Evolutionary conservation across 2,797 vertebrate species (phyloP).

Genomic region (Champsocephalus gunnari): DNA sequence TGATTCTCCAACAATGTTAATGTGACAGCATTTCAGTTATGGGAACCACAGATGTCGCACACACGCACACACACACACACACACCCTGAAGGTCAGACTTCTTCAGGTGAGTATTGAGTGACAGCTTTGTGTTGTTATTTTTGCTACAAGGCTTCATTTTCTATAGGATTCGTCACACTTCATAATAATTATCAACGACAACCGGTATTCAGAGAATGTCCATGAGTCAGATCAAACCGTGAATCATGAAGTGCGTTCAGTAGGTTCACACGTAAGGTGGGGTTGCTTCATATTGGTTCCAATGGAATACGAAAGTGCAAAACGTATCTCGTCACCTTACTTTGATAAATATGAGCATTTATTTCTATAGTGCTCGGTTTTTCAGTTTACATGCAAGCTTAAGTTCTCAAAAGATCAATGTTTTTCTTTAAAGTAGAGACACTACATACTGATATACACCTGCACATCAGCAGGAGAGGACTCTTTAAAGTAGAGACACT

Average conservation of each 20-base stretch:
- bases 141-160: conserved; percentile 56
- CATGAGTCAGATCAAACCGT: conserved; percentile 6
- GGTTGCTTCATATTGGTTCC: neutral
- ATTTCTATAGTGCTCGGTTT: neutral
- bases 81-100: conserved; percentile 41
- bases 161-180: conserved; percentile 35
- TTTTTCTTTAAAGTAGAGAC: no score
- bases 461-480: no score
- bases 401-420: no score
- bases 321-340: neutral
- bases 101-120: conserved; percentile 40
- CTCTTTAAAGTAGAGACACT: no score
- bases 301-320: neutral
- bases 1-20: conserved; percentile 40
- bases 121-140: conserved; percentile 47
- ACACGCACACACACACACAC: neutral
- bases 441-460: no score
- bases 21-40: conserved; percentile 44
- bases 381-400: neutral
- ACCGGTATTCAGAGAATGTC: conserved; percentile 41
- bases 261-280: neutral
- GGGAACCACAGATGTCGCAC: conserved; percentile 34
- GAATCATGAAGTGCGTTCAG: conserved; percentile 9
- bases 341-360: conserved; percentile 1
- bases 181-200: conserved; percentile 48